phyloP scores from a whole-genome alignment of 2,888 invertebrate species.

The Sinodicranocentrus sp. region DNA sequence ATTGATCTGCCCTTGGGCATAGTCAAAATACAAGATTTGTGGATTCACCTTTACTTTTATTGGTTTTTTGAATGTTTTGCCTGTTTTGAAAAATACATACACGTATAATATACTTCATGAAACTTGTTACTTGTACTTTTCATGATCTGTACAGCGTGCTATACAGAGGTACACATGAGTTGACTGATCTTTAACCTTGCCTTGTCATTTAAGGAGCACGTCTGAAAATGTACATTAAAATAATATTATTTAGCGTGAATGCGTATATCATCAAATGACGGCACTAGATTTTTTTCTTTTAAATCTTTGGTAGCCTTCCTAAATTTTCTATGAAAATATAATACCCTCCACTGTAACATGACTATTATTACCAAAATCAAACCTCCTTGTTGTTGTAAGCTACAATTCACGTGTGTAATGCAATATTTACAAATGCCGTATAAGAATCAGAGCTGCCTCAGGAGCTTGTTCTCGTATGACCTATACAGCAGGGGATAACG shows the following conservation, averaged over 20 bases:
- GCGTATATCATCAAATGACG: slow-evolving; percentile 4
- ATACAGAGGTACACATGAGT: not conserved
- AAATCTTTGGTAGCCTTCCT: slow-evolving; percentile 4
- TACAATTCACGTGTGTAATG: too few relatives aligned
- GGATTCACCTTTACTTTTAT: slow-evolving; percentile 36
- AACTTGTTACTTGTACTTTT: slow-evolving; percentile 40
- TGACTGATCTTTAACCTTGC: slow-evolving; percentile 43
- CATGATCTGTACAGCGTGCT: not conserved
- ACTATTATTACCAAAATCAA: too few relatives aligned
- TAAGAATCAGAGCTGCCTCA: not conserved
- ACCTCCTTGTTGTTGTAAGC: too few relatives aligned
- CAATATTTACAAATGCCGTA: too few relatives aligned
- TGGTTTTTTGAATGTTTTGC: slow-evolving; percentile 1
- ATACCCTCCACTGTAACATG: too few relatives aligned
- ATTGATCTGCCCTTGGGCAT: slow-evolving; percentile 30
- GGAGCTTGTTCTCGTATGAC: slow-evolving; percentile 8
- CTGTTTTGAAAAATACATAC: not conserved
- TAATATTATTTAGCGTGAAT: not conserved
- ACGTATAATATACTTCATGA: not conserved
- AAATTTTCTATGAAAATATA: not conserved
- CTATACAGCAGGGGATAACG: slow-evolving; percentile 20
- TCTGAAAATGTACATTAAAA: not conserved
- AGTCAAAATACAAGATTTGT: slow-evolving; percentile 16
- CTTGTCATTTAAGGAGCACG: slow-evolving; percentile 17
- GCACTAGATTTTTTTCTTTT: not conserved